phyloP scores from a whole-genome alignment of 2,888 invertebrate genomes.

The Dioctria rufipes region DNA sequence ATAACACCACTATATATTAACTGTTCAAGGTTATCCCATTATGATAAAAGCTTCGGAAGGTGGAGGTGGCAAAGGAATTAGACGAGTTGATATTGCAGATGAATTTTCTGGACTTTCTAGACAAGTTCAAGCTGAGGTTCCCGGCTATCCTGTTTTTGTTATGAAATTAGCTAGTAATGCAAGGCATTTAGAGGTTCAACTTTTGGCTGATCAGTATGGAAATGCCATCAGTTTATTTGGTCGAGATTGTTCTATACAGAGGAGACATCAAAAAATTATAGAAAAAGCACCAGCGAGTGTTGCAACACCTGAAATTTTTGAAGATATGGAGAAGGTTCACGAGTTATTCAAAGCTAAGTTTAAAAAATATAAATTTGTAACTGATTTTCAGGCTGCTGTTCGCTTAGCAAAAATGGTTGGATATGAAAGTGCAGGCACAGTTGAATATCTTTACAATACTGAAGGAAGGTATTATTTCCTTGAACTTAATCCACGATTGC shows the following conservation, averaged over 20 bases:
- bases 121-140: slow-evolving; percentile 97
- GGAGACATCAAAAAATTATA: slow-evolving; percentile 99
- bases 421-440: slow-evolving; percentile 98
- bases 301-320: slow-evolving; percentile 90
- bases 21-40: slow-evolving; percentile 84
- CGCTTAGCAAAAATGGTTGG: slow-evolving; percentile 99
- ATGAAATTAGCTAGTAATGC: slow-evolving; percentile 98
- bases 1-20: background rate
- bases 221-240: slow-evolving; percentile 99
- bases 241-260: slow-evolving; percentile 98
- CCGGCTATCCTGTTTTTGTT: slow-evolving; percentile 98
- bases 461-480: slow-evolving; percentile 94
- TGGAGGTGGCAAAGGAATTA: slow-evolving; percentile 98
- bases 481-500: slow-evolving; percentile 97
- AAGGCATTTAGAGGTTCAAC: slow-evolving; percentile 97
- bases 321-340: slow-evolving; percentile 92
- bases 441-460: slow-evolving; percentile 95
- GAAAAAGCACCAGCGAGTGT: slow-evolving; percentile 98
- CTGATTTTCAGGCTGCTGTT: slow-evolving; percentile 84
- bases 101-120: slow-evolving; percentile 93
- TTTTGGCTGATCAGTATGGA: slow-evolving; percentile 97
- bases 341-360: slow-evolving; percentile 15
- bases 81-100: slow-evolving; percentile 92
- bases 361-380: background rate
- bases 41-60: slow-evolving; percentile 99